Base-by-base conservation (phyloP, 2,888 invertebrate genomes). In the Anthrax anthrax region DNA sequence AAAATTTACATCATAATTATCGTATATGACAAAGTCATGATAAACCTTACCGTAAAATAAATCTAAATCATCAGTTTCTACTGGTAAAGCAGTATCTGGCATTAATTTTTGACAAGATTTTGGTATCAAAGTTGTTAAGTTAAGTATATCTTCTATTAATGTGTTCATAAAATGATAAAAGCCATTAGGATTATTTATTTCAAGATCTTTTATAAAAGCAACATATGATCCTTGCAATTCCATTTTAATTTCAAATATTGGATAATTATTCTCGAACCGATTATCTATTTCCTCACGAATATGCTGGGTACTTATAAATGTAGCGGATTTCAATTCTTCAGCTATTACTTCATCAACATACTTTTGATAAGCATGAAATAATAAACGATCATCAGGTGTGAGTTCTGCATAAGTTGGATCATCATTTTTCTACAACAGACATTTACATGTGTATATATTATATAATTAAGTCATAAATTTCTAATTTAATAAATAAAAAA, bases 201-300 rank as follows among this genome's bases (percentile, higher is more conserved):
- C 76, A 1, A 74, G 61, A 56, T 78, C 78, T 0, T 90, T 89
- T 19, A 75, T 70, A 60, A 82, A 89, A 42, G 75, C 72, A 49
- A 92, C 79, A 46, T 81, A 74, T 29, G 82, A 81, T 52, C 81
- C 80, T 52, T 77, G 76, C 4, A 91, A 70, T 57, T 83, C 81
- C 56, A 89, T 75, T 42, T 76, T 65, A 2, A 90, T 75, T 67
- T 87, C 83, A 65, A 90, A 80, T 37, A 92, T 75, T 0, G 91
- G 84, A 3, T 60, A 48, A 50, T 63, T 57, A 32, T 58, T 53
- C 29, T 61, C 62, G 39, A 55, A 59, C 2, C 60, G 58, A 50
- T 64, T 63, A 18, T 65, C 65, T 16, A 66, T 57, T 50, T 65
- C 64, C 54, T 59, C 54, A 40, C 62, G 58, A 17, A 64, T 43